Evolutionary conservation across 2,888 invertebrate species (phyloP).

Genomic region (Cinara cedri): DNA sequence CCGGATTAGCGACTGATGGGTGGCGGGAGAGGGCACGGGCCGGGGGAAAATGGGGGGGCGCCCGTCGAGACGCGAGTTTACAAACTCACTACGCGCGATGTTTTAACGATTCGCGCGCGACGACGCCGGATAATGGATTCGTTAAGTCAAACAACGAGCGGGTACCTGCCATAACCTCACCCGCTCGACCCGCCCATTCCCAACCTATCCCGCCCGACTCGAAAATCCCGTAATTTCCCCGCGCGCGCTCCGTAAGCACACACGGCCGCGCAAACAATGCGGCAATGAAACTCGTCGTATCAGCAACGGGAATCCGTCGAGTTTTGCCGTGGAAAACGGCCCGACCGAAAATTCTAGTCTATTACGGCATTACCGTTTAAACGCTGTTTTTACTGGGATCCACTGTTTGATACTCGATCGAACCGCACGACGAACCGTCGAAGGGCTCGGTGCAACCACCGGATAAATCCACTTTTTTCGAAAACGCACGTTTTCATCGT

Average conservation of each 20-base stretch:
- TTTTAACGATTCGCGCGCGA: neutral
- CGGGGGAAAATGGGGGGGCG: neutral
- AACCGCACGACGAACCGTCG: too few species aligned
- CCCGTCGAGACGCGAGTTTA: neutral
- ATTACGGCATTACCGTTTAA: too few species aligned
- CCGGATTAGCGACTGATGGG: neutral
- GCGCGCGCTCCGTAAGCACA: neutral
- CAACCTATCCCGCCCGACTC: neutral
- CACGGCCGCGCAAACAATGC: neutral
- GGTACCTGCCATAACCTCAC: neutral
- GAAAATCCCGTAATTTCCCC: neutral
- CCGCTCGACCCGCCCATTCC: neutral
- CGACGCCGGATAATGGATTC: constrained; percentile 18
- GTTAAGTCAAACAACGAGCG: constrained; percentile 36
- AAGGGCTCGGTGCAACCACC: too few species aligned
- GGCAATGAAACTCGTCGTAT: constrained; percentile 29
- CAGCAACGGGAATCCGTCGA: neutral
- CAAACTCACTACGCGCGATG: neutral
- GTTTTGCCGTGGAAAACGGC: neutral
- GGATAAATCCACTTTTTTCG: too few species aligned
- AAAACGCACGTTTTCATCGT: too few species aligned
- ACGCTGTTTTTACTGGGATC: too few species aligned
- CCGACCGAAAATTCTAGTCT: neutral
- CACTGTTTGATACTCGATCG: too few species aligned
- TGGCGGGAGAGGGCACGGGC: neutral